These are phyloP conservation scores for Sebastes steindachneri DNA, from an alignment of 2,797 vertebrate genomes.

Conservation along the genomic window DNA sequence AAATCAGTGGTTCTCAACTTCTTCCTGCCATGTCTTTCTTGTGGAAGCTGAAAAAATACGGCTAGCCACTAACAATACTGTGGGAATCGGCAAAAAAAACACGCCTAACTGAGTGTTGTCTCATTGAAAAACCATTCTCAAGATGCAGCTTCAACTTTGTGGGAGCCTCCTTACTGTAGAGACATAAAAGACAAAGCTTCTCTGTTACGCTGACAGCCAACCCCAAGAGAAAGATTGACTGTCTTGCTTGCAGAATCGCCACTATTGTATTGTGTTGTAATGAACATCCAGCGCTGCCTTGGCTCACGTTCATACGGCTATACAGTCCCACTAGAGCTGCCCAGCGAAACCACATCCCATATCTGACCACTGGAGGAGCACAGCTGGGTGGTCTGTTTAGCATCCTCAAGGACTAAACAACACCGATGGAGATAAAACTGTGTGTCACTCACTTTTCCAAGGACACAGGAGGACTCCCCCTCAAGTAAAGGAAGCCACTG, in stretches of 20 bases:
- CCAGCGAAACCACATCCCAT: not conserved
- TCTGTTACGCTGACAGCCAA: not conserved
- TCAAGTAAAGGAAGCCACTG: not conserved
- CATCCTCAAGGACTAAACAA: not conserved
- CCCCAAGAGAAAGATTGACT: not conserved
- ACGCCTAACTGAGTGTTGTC: not conserved
- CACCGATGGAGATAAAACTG: not conserved
- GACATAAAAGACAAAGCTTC: not conserved
- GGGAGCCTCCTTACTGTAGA: not conserved
- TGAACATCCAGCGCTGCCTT: not conserved
- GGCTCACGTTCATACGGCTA: not conserved
- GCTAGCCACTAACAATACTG: not conserved
- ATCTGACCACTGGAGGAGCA: not conserved
- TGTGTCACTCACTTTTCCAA: conserved; percentile 11
- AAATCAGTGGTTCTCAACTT: too few relatives aligned
- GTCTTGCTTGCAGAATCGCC: not conserved
- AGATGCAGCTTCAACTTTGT: not conserved
- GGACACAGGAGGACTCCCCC: not conserved
- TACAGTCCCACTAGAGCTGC: not conserved
- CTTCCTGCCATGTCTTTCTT: not conserved
- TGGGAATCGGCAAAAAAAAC: not conserved
- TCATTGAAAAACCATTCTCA: not conserved
- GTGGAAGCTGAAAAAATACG: not conserved
- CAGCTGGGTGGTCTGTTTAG: not conserved
- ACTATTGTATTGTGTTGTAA: too few relatives aligned